Evolutionary conservation across 1,140 invertebrate species (phyloP).

Genomic region (Piezodorus guildinii): DNA sequence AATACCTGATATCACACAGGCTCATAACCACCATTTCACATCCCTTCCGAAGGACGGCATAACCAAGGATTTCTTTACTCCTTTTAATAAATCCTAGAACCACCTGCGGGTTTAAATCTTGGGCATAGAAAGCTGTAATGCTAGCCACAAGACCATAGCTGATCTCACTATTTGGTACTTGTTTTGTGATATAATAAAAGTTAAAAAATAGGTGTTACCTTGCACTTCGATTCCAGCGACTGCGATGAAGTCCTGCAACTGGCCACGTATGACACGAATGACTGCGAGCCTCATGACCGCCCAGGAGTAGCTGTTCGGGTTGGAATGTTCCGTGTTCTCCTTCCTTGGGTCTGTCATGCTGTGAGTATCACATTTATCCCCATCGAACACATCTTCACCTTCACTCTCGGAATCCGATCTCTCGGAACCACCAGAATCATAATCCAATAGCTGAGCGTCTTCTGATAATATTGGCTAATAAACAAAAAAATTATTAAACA

Average conservation of each 20-base stretch:
- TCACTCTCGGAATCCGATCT: conserved; percentile 62
- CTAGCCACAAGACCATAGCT: too few relatives aligned
- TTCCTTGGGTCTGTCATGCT: conserved; percentile 33
- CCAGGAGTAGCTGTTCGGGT: conserved; percentile 86
- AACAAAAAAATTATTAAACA: conserved; percentile 4
- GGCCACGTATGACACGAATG: conserved; percentile 67
- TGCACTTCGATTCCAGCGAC: conserved; percentile 82
- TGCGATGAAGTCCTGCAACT: conserved; percentile 66
- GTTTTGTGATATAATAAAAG: too few relatives aligned
- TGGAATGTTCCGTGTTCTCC: conserved; percentile 72
- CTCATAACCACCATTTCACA: too few relatives aligned
- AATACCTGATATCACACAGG: too few relatives aligned
- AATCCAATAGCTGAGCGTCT: conserved; percentile 62
- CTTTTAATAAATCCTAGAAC: too few relatives aligned
- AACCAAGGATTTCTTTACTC: too few relatives aligned
- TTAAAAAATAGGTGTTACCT: conserved; percentile 42
- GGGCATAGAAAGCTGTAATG: too few relatives aligned
- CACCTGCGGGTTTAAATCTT: too few relatives aligned
- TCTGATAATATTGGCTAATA: conserved; percentile 46
- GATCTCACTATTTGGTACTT: too few relatives aligned
- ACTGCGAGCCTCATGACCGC: conserved; percentile 79
- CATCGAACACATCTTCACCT: conserved; percentile 67
- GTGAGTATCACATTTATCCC: conserved; percentile 37
- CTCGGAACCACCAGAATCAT: conserved; percentile 78
- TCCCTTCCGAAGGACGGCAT: too few relatives aligned